Percentiles rank a stretch among this genome's conserved stretches.
phyloP scores from a whole-genome alignment of 2,888 invertebrate genomes.

The Eugnorisma glareosa region DNA sequence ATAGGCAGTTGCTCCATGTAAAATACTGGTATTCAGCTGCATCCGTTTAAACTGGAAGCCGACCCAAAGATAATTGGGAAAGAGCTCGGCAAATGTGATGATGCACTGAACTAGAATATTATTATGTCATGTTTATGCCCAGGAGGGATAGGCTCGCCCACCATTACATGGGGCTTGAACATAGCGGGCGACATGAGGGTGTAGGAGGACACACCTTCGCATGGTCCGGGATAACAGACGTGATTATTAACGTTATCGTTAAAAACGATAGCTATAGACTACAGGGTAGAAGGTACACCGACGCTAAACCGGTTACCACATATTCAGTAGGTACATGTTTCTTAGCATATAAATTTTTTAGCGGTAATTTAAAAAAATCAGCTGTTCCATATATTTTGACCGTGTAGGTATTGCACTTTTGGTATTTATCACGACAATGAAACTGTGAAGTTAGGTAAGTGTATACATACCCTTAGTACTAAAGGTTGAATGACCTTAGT shows the following conservation, averaged over 20 bases:
- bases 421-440: not conserved
- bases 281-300: no score
- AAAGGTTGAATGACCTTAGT: slow-evolving; percentile 18
- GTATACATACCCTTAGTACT: not conserved
- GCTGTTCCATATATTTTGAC: no score
- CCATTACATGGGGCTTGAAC: not conserved
- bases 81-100: not conserved
- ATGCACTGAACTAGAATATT: not conserved
- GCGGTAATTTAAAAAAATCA: no score
- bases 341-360: no score
- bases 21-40: not conserved
- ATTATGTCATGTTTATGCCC: not conserved
- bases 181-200: no score
- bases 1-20: no score
- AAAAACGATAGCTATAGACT: not conserved
- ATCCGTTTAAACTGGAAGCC: not conserved
- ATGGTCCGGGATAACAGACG: no score
- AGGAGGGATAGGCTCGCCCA: not conserved
- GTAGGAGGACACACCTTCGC: no score
- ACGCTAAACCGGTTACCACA: no score
- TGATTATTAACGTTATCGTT: not conserved
- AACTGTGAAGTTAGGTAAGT: not conserved
- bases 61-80: not conserved
- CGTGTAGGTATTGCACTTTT: no score
- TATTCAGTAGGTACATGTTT: no score